phyloP scores from a whole-genome alignment of 2,797 vertebrate genomes.

The Platyrinchus mystaceus region DNA sequence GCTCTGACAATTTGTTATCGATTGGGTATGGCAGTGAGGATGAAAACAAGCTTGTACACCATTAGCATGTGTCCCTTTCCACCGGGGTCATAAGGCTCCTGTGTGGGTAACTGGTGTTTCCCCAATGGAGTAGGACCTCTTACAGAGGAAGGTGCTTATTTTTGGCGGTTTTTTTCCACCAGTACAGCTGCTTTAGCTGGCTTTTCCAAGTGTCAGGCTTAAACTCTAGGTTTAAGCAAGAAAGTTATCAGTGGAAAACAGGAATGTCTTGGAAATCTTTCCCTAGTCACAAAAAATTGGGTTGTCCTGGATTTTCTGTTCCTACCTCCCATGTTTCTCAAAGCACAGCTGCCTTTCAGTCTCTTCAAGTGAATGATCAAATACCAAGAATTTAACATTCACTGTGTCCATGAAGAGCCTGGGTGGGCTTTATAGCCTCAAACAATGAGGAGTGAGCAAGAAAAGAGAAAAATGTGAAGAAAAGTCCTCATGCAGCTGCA shows the following conservation, averaged over 20 bases:
- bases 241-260: neutral
- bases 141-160: neutral
- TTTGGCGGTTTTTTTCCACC: neutral
- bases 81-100: neutral
- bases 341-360: neutral
- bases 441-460: neutral
- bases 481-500: neutral
- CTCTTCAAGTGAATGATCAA: neutral
- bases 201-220: neutral
- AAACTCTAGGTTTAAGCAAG: slow-evolving; percentile 5
- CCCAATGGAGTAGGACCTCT: neutral
- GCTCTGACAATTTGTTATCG: neutral
- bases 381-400: neutral
- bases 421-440: neutral
- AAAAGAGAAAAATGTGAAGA: neutral
- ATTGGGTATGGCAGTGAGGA: neutral
- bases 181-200: neutral
- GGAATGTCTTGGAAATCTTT: neutral
- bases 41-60: neutral
- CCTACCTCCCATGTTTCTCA: neutral
- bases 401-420: neutral
- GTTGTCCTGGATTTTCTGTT: neutral
- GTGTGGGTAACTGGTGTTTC: neutral
- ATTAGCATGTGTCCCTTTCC: accelerated
- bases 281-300: neutral